Evolutionary conservation across 2,113 vertebrate genomes (phyloP), one percentile per base, ranked within the genome.

Genomic region (Leptodactylus fuscus): DNA sequence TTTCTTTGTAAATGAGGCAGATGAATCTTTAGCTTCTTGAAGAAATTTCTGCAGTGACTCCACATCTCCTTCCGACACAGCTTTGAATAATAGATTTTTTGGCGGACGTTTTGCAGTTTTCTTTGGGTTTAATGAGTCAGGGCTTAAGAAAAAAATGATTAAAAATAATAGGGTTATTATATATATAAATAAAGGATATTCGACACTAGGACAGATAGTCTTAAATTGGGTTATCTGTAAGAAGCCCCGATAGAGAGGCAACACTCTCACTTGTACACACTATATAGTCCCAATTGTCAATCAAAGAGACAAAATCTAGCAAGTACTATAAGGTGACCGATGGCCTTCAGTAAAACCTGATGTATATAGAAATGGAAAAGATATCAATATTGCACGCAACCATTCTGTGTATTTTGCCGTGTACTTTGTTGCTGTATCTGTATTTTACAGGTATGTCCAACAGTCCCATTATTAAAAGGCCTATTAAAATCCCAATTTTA

Each of bases 51-150:
- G 80, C 32, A 95, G 22, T 46, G 94, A 91, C 22, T 92, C 90
- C 5, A 62, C 16, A 0, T 89, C 92, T 10, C 94, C 94, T 87
- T 95, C 94, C 0, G 94, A 93, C 2, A 93, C 94, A 0, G 94
- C 94, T 0, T 87, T 0, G 18, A 95, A 95, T 32, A 95, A 77
- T 41, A 90, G 87, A 5, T 87, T 94, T 88, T 95, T 95, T 85
- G 94, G 18, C 73, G 76, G 76, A 4, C 67, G 29, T 48, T 44
- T 80, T 62, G 62, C 22, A 24, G 51, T 86, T 44, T 51, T 81
- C 22, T 51, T 71, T 88, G 92, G 44, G 91, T 86, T 41, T 91
- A 73, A 20, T 29, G 55, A 62, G 34, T 60, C 53, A 41, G 48
- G 53, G n/a, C 77, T 80, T 58, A 0, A 75, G 27, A 49, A 32